A percentile compares a stretch with the other conserved stretches of the same genome.
These are phyloP conservation scores for Cepphus grylle DNA, from an alignment of 2,113 vertebrate species.

Conservation along the genomic window DNA sequence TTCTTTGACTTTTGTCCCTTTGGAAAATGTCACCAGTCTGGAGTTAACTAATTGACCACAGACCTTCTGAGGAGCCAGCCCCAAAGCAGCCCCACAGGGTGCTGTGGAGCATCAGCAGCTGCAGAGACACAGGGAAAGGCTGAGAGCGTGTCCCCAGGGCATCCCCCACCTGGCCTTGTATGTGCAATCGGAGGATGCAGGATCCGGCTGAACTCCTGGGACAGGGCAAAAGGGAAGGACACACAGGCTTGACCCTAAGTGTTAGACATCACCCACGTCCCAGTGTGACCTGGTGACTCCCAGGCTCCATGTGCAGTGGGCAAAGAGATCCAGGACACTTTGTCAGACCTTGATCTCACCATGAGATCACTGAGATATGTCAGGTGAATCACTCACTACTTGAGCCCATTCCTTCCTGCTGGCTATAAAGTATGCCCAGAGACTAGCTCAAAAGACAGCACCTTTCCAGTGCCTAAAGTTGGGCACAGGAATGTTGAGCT, in stretches of 20 bases:
- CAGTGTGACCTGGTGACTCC: background rate
- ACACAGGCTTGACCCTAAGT: background rate
- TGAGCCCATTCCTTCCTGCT: background rate
- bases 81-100: background rate
- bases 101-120: background rate
- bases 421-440: background rate
- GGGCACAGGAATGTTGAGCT: background rate
- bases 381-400: background rate
- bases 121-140: background rate
- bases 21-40: background rate
- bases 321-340: background rate
- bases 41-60: background rate
- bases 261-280: background rate
- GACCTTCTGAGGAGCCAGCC: background rate
- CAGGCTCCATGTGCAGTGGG: background rate
- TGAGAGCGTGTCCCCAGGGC: background rate
- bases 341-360: background rate
- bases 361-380: background rate
- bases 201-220: background rate
- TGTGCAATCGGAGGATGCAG: background rate
- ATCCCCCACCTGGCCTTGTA: background rate
- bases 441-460: background rate
- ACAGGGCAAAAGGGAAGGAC: background rate
- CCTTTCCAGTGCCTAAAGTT: background rate
- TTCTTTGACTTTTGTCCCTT: background rate